Conservation (phyloP, 2,888 invertebrate species). For the Archips xylosteana region DNA sequence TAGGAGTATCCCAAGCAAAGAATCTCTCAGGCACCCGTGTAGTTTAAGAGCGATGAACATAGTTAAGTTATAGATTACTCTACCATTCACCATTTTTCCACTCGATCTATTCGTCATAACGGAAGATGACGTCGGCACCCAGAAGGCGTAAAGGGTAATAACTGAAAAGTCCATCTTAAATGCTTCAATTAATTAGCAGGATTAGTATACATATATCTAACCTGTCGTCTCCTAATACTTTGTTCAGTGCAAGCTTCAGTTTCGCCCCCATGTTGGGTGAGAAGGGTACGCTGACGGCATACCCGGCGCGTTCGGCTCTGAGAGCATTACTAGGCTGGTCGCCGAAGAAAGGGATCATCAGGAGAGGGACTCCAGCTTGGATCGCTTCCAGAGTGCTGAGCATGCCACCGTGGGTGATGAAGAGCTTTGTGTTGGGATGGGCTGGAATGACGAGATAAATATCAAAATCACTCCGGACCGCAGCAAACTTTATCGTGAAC, state of each 20-base stretch:
- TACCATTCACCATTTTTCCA: too few species aligned
- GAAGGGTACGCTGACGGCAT: conserved; percentile 31
- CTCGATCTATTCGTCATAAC: too few species aligned
- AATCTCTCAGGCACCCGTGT: too few species aligned
- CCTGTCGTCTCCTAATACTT: conserved; percentile 26
- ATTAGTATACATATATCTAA: background rate
- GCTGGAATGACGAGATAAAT: conserved; percentile 47
- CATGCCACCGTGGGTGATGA: conserved; percentile 64
- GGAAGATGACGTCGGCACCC: too few species aligned
- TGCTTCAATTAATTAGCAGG: too few species aligned
- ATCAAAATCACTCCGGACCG: background rate
- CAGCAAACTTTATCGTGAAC: too few species aligned
- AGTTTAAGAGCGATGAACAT: too few species aligned
- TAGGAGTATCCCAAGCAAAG: too few species aligned
- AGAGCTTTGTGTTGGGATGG: conserved; percentile 58
- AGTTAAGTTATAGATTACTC: too few species aligned
- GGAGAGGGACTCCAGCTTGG: conserved; percentile 38
- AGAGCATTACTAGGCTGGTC: conserved; percentile 44
- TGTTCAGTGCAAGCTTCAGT: conserved; percentile 2
- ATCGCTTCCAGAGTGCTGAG: conserved; percentile 60
- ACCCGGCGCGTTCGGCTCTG: conserved; percentile 35
- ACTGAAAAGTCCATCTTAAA: too few species aligned
- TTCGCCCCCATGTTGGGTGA: conserved; percentile 11
- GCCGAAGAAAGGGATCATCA: conserved; percentile 45
- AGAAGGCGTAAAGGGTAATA: too few species aligned